Base-by-base conservation (phyloP, 1,140 invertebrate genomes). In the Acromyrmex heyeri region DNA sequence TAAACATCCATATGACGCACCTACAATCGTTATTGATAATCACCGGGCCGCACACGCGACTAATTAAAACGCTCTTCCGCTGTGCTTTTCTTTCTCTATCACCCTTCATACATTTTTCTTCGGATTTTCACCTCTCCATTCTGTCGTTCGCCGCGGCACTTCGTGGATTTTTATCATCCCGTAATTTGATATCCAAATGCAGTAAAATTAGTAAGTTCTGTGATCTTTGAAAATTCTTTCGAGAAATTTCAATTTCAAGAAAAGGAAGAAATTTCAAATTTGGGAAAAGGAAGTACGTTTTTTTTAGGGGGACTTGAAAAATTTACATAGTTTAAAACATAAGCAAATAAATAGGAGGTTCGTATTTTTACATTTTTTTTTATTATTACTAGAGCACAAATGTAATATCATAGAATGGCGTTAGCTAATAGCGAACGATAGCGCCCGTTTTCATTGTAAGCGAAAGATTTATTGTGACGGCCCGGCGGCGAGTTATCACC, bases 361-460 rank as follows among this genome's bases (percentile, higher is more conserved):
- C 18, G 34, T 12, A 44, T 70, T 77, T 89, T 82, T 65, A 89
- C 78, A 81, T 89, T 86, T 90, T 88, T 90, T 89, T 90, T 87
- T 87, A 90, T 90, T 83, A 72, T 72, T 64, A 75, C 57, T 21
- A 69, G 53, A 72, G 65, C 61, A 82, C 72, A 75, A 18, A 73
- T 78, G 77, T 73, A 90, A 87, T 76, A 87, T 87, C 73, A 76
- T 82, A 30, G 24, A 83, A 48, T 27, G 30, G 55, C 69, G 88
- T 79, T 78, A 75, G 88, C 77, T 90, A 90, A 90, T 90, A 89
- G 87, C 76, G 88, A 76, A 83, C 88, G 88, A 90, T 90, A 89
- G 88, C 73, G 88, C 76, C 85, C 85, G 73, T 86, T 57, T 59
- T 55, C 48, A 30, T 62, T 73, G 72, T 83, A 89, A 81, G 65